Base-by-base conservation (phyloP, 2,888 invertebrate genomes). In the Coenonympha glycerion region DNA sequence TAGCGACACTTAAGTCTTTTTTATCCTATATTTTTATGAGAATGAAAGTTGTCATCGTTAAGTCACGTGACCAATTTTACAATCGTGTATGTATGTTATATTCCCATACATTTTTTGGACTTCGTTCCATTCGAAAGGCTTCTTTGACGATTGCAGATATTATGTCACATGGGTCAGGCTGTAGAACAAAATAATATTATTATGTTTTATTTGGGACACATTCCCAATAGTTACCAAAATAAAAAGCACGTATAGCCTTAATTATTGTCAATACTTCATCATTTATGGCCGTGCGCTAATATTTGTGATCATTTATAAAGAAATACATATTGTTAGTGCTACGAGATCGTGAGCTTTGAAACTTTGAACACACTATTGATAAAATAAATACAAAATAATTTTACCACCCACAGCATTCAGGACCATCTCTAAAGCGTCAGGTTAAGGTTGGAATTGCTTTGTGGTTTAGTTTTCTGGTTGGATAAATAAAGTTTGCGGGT, bases 301-400 rank as follows among this genome's bases (percentile, higher is more conserved):
- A 78, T 79, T 79, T 75, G 75, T 73, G 61, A 71, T 66, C 73
- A 67, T 74, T 74, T 76, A 76, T 71, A 79, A 73, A 78, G 72
- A 74, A 74, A 74, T 70, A 79, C 73, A 76, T 73, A 71, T 71
- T 69, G 69, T 67, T 68, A 68, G 71, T 69, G 69, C 68, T 68
- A 68, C 71, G 72, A 69, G 73, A 71, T 76, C 76, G 73, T 76
- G 76, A 78, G 76, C 71, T 76, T 76, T 79, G 8, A 71, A 78
- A 75, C 71, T 76, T 76, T 79, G 8, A 71, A 73, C 74, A 68
- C 76, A 69, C 73, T 60, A 69, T 50, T 59, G 55, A 60, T 60
- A 48, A n/a, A n/a, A n/a, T n/a, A n/a, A n/a, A 60, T 60, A 60
- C 64, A 57, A 55, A n/a, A 18, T 52, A 21, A 31, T 34, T 61